Base-by-base conservation (phyloP, 2,888 invertebrate species). In the Leuctra nigra region DNA sequence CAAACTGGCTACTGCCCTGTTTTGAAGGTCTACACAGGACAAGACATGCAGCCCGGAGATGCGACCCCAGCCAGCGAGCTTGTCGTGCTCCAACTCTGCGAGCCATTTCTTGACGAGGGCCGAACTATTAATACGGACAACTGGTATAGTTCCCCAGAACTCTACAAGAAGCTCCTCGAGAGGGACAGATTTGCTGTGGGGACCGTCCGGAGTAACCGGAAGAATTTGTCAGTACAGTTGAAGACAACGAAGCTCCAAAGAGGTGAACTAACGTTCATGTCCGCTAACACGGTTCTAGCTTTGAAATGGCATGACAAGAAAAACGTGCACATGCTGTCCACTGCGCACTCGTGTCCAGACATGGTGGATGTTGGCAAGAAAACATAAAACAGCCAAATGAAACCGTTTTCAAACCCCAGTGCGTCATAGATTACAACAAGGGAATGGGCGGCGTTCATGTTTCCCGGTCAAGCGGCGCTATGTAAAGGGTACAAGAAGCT, bases 1-100 rank as follows among this genome's bases (percentile, higher is more conserved):
- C 52, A 29, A 33, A 29, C 60, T 36, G 38, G 57, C 4, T 29
- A 29, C 11, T 29, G 29, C 11, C n/a, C n/a, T n/a, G n/a, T n/a
- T n/a, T n/a, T n/a, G n/a, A n/a, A n/a, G n/a, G n/a, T n/a, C n/a
- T n/a, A n/a, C n/a, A n/a, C n/a, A n/a, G n/a, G n/a, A n/a, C n/a
- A n/a, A n/a, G n/a, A n/a, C n/a, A n/a, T n/a, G n/a, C n/a, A n/a
- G n/a, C n/a, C n/a, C n/a, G n/a, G n/a, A n/a, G n/a, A n/a, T n/a
- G n/a, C n/a, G n/a, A n/a, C n/a, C n/a, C n/a, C n/a, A n/a, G n/a
- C n/a, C n/a, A n/a, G n/a, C n/a, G n/a, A n/a, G n/a, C n/a, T n/a
- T n/a, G n/a, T n/a, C n/a, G n/a, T n/a, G n/a, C n/a, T n/a, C n/a
- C n/a, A n/a, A n/a, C n/a, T n/a, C n/a, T n/a, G n/a, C n/a, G 29